Conservation (phyloP, 2,113 vertebrate genomes). For the Anhinga rufa region DNA sequence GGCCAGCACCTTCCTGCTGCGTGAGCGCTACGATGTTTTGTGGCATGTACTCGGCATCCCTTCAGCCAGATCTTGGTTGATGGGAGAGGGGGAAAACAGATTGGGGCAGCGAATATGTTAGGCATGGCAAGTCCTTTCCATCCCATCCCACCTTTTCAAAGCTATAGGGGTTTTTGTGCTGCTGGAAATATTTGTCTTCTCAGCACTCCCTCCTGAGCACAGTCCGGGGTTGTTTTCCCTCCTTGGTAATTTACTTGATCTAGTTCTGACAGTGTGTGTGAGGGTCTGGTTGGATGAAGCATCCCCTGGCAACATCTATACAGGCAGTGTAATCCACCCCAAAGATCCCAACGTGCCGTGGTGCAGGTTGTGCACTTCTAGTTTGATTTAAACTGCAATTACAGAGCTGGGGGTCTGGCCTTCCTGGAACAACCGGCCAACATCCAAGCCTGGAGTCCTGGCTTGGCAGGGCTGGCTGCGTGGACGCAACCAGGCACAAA, state of each 20-base stretch:
- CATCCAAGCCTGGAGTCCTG: not conserved
- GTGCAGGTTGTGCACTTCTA: not conserved
- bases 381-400: not conserved
- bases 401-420: not conserved
- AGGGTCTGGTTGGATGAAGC: not conserved
- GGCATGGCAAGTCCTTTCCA: not conserved
- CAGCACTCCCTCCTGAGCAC: not conserved
- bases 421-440: not conserved
- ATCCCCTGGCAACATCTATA: not conserved
- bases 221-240: not conserved
- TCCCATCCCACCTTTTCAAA: not conserved
- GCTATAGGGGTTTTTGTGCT: not conserved
- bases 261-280: not conserved
- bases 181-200: not conserved
- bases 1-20: not conserved
- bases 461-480: rapidly evolving
- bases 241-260: not conserved
- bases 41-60: not conserved
- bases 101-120: not conserved
- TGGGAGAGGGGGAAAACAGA: not conserved
- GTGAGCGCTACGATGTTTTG: rapidly evolving
- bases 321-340: not conserved
- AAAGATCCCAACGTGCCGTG: not conserved
- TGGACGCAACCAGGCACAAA: not conserved
- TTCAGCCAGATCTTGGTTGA: not conserved